Evolutionary conservation across 1,140 invertebrate species (phyloP).

Genomic region (Teleopsis dalmanni): DNA sequence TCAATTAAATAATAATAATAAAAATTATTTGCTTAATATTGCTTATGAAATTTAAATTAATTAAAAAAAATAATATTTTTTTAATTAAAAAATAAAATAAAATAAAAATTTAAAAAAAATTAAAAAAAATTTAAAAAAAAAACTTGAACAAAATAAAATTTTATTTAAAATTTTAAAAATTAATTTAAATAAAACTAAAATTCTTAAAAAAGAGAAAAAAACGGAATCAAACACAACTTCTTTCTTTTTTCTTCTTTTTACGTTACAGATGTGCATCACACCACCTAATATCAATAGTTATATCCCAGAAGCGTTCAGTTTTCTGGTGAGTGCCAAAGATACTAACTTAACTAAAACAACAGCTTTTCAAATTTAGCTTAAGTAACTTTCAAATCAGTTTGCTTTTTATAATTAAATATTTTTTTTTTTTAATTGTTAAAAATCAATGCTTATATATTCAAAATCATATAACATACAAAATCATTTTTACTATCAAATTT

Average conservation of each 20-base stretch:
- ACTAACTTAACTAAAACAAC: too few relatives aligned
- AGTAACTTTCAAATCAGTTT: too few relatives aligned
- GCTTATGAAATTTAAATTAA: too few relatives aligned
- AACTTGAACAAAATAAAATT: neutral
- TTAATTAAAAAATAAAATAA: neutral
- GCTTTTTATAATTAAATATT: too few relatives aligned
- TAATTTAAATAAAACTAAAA: too few relatives aligned
- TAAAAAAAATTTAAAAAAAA: neutral
- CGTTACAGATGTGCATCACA: conserved; percentile 22
- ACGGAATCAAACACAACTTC: conserved; percentile 10
- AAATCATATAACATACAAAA: too few relatives aligned
- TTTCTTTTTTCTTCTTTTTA: conserved; percentile 16
- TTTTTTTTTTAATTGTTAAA: too few relatives aligned
- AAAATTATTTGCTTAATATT: too few relatives aligned
- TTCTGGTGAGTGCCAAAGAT: conserved; percentile 20
- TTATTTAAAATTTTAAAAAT: conserved; percentile 1
- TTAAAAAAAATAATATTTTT: neutral
- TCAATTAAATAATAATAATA: too few relatives aligned
- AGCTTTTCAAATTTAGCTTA: too few relatives aligned
- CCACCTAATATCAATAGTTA: conserved; percentile 24
- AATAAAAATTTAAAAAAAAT: conserved; percentile 1
- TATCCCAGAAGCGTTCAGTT: conserved; percentile 25
- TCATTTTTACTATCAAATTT: too few relatives aligned
- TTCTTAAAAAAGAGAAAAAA: conserved; percentile 8
- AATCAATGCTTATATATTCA: too few relatives aligned